A percentile compares a stretch with the other conserved stretches of the same genome.
Evolutionary conservation across 2,797 vertebrate genomes (phyloP).

Genomic region (Chlorospingus flavigularis): DNA sequence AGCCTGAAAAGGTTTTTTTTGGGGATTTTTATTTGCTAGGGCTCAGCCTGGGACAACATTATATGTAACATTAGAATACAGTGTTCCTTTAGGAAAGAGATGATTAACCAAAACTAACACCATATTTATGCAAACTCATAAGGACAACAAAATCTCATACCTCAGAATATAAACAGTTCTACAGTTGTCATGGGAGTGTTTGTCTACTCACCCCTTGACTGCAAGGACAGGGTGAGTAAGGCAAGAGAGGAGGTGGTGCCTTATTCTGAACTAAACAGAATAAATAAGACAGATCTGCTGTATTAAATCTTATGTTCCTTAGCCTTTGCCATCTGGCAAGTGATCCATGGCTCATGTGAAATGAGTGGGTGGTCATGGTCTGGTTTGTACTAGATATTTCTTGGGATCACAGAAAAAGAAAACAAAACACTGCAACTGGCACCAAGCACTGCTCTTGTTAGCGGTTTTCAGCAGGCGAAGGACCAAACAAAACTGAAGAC

Average conservation of each 20-base stretch:
- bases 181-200: background rate
- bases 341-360: conserved; percentile 41
- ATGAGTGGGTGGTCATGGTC: conserved; percentile 63
- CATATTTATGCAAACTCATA: background rate
- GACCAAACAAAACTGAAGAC: conserved; percentile 37
- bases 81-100: background rate
- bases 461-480: background rate
- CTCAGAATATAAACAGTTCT: background rate
- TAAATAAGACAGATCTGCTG: background rate
- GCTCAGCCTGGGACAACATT: background rate
- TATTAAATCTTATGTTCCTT: conserved; percentile 24
- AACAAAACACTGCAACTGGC: conserved; percentile 39
- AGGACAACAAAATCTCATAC: background rate
- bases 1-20: background rate
- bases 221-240: background rate
- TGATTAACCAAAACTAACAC: conserved; percentile 12
- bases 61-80: background rate
- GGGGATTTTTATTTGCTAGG: background rate
- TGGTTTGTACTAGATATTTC: conserved; percentile 41
- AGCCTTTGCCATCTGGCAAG: conserved; percentile 53
- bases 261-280: background rate
- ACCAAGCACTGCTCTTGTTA: background rate
- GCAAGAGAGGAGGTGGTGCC: background rate
- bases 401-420: conserved; percentile 31
- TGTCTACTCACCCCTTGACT: background rate